Evolutionary conservation across 2,888 invertebrate species (phyloP).

Genomic region (Xanthia togata): DNA sequence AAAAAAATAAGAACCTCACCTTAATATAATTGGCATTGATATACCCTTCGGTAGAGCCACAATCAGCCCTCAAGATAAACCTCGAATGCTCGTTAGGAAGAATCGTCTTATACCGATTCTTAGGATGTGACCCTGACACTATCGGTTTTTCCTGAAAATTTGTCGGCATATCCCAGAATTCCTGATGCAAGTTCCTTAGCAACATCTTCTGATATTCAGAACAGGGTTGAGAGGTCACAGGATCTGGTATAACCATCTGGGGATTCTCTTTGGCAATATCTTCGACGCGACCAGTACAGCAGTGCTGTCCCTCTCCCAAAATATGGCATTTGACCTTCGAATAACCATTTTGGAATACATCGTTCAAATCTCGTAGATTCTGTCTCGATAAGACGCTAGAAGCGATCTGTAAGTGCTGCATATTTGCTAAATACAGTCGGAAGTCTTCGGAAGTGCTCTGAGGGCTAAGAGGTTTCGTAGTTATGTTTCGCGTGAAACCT

Average conservation of each 20-base stretch:
- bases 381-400: conserved; percentile 91
- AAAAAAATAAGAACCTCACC: conserved; percentile 85
- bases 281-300: conserved; percentile 80
- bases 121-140: conserved; percentile 96
- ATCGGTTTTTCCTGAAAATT: conserved; percentile 97
- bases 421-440: conserved; percentile 93
- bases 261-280: conserved; percentile 81
- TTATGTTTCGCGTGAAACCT: conserved; percentile 89
- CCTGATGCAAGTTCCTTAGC: conserved; percentile 93
- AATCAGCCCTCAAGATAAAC: conserved; percentile 91
- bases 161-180: conserved; percentile 98
- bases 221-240: conserved; percentile 83
- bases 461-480: conserved; percentile 92
- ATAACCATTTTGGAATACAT: conserved; percentile 90
- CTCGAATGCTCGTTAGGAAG: conserved; percentile 97
- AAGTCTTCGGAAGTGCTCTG: conserved; percentile 93
- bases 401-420: conserved; percentile 93
- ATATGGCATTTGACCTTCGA: conserved; percentile 84
- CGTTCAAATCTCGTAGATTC: conserved; percentile 90
- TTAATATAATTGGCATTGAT: conserved; percentile 98
- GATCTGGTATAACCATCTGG: conserved; percentile 83
- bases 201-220: conserved; percentile 92
- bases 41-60: conserved; percentile 93
- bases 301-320: conserved; percentile 78
- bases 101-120: conserved; percentile 97